Base-by-base conservation (phyloP, 2,797 vertebrate genomes). In the Pelobates cultripes region DNA sequence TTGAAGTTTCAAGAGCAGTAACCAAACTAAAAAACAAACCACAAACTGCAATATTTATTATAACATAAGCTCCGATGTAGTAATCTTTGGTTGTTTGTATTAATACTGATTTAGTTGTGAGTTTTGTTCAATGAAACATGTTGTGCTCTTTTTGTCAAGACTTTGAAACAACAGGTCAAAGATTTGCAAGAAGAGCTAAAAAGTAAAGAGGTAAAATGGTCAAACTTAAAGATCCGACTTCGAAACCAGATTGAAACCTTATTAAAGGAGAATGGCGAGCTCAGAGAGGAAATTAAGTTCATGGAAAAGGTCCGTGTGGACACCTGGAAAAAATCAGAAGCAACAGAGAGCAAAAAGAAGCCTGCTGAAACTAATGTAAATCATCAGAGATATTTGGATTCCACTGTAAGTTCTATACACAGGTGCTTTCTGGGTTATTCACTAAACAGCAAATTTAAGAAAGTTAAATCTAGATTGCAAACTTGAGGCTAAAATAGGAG, bases 151-250 rank as follows among this genome's bases (percentile, higher is more conserved):
- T 57, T 12, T 57, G 13, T 51, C 55, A 79, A 99, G 98, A 87
- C 81, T 85, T 85, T 99, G 88, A 98, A 95, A 86, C 95, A 95
- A 90, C 96, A 99, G 91, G 87, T 99, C 80, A 89, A 88, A 88
- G 92, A 93, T 28, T 86, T 97, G 88, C 97, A 96, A 90, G 97
- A 98, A 87, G 97, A 99, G 87, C 78, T 97, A 85, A 96, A 91
- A 90, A 92, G 91, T 80, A 95, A 92, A 84, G 98, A 99, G 87
- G 87, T 92, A 81, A 97, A 97, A 87, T 99, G 97, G 97, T 92
- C 91, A 69, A 94, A 92, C 64, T 93, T 95, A 0, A 94, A 97
- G 5, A 85, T 89, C 17, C 95, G 98, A 6, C 93, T 96, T 68
- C 89, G 94, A 78, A 94, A 97, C 81, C 98, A 99, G 90, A 91